Conservation (phyloP, 2,113 vertebrate species). For the Leuciscus idus region DNA sequence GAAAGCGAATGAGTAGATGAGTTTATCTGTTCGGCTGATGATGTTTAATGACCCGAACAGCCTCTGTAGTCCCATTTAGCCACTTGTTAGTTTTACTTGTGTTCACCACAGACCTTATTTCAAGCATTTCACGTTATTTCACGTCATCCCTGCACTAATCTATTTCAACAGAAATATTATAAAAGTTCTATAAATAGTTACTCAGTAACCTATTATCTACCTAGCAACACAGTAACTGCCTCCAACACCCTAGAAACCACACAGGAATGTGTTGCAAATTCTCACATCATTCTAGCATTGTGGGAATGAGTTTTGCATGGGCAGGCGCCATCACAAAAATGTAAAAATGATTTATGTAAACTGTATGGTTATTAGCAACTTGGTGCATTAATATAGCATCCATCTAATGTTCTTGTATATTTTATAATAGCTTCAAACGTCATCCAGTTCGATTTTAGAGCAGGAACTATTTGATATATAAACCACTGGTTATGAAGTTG, state of each 20-base stretch:
- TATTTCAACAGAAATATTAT: not conserved
- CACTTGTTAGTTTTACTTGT: too few relatives aligned
- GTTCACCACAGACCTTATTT: too few relatives aligned
- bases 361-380: not conserved
- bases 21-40: too few relatives aligned
- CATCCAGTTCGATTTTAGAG: not conserved
- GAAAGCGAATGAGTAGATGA: too few relatives aligned
- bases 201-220: not conserved
- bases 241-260: not conserved
- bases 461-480: not conserved
- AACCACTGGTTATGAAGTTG: not conserved
- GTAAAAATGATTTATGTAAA: not conserved
- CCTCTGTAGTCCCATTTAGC: too few relatives aligned
- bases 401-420: not conserved
- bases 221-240: too few relatives aligned
- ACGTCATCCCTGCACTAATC: too few relatives aligned
- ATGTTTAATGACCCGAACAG: too few relatives aligned
- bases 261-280: not conserved
- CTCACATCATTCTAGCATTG: not conserved
- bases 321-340: not conserved
- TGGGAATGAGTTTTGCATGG: not conserved
- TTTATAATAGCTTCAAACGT: not conserved
- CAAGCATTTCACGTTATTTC: too few relatives aligned
- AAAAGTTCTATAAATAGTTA: not conserved
- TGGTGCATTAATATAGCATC: not conserved